Evolutionary conservation across 2,888 invertebrate genomes (phyloP).

Genomic region (Drosophila flavopinicola): DNA sequence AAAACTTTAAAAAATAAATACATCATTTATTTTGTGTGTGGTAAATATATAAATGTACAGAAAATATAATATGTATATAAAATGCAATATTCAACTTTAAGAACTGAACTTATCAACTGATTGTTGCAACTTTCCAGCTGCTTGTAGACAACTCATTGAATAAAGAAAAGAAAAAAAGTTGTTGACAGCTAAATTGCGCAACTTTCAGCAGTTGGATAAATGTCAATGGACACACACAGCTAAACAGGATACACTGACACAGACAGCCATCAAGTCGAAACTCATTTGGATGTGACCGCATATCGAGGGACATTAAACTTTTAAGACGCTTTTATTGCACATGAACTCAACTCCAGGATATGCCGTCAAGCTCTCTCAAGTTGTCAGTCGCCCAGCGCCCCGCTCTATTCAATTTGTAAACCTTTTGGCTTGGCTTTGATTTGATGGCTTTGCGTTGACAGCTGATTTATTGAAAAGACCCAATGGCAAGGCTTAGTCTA

Average conservation of each 20-base stretch:
- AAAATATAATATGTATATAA: neutral
- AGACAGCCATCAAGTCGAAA: slow-evolving; percentile 40
- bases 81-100: neutral
- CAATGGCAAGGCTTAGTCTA: slow-evolving; percentile 27
- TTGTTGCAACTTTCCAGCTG: neutral
- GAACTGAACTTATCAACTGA: neutral
- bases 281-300: slow-evolving; percentile 68
- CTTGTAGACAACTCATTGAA: neutral
- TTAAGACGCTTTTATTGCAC: slow-evolving; percentile 78
- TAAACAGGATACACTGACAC: slow-evolving; percentile 3
- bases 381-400: slow-evolving; percentile 19
- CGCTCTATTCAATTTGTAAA: slow-evolving; percentile 64
- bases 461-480: slow-evolving; percentile 60
- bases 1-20: neutral
- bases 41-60: neutral
- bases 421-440: slow-evolving; percentile 35
- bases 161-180: neutral
- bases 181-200: slow-evolving; percentile 17
- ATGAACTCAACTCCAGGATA: slow-evolving; percentile 31
- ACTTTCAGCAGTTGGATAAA: slow-evolving; percentile 15
- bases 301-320: slow-evolving; percentile 73
- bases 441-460: slow-evolving; percentile 47
- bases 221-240: slow-evolving; percentile 14
- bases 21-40: neutral
- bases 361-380: slow-evolving; percentile 24